phyloP scores from a whole-genome alignment of 30 jellyfish, hydroid and myxozoan genomes.

The Rhopilema esculentum region DNA sequence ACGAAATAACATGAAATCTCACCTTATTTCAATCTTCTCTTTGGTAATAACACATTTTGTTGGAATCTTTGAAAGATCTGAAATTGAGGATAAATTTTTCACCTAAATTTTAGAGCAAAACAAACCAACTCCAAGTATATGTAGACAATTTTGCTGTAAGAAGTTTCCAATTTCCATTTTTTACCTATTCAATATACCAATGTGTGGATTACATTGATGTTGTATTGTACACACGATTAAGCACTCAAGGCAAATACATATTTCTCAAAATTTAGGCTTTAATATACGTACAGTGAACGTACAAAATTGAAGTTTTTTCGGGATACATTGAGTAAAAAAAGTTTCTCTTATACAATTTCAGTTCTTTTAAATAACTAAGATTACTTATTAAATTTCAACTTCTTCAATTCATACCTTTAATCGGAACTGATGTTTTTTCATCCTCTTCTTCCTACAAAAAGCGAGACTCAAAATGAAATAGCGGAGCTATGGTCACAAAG shows the following conservation, averaged over 20 bases:
- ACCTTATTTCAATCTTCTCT: slow-evolving; percentile 73
- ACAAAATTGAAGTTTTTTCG: too few species aligned
- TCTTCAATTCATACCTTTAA: neutral
- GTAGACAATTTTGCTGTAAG: too few species aligned
- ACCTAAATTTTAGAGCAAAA: neutral
- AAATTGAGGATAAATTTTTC: neutral
- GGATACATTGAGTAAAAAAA: too few species aligned
- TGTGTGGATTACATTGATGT: too few species aligned
- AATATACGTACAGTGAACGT: too few species aligned
- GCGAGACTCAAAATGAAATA: neutral
- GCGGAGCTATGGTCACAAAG: neutral
- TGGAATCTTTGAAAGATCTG: slow-evolving; percentile 67
- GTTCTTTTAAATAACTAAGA: neutral
- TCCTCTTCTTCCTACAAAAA: neutral
- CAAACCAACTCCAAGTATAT: neutral
- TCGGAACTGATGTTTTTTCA: neutral
- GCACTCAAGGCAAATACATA: too few species aligned
- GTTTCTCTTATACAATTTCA: too few species aligned
- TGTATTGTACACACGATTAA: too few species aligned
- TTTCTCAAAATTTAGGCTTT: too few species aligned
- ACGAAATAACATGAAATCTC: too few species aligned
- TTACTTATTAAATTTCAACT: neutral
- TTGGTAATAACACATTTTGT: slow-evolving; percentile 79
- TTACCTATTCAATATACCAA: too few species aligned
- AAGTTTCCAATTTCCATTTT: too few species aligned